Percentiles rank a stretch among this genome's conserved stretches.
These are phyloP conservation scores for Melanotaenia pygmaea DNA, from an alignment of 2,797 vertebrate genomes.

Conservation along the genomic window DNA sequence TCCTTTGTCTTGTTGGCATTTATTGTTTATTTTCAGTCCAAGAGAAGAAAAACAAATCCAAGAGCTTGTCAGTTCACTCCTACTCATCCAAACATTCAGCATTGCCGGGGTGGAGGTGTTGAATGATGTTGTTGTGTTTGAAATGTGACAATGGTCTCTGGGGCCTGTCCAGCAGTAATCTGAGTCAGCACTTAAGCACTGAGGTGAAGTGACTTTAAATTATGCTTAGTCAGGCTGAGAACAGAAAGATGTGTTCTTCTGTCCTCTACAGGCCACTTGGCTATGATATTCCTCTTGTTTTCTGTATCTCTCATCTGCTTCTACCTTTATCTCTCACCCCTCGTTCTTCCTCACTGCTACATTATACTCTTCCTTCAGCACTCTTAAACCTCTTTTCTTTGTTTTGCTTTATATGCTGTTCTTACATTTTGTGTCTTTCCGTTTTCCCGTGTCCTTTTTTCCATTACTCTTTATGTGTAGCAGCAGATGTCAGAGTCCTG, in stretches of 20 bases:
- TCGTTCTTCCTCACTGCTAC: background rate
- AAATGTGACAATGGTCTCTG: conserved; percentile 18
- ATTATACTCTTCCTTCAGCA: background rate
- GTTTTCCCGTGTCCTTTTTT: background rate
- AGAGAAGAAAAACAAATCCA: background rate
- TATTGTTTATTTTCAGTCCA: background rate
- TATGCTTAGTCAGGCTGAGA: conserved; percentile 59
- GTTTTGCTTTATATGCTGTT: background rate
- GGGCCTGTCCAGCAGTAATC: conserved; percentile 29
- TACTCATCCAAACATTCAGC: background rate
- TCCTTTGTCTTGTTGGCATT: background rate
- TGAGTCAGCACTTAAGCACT: conserved; percentile 54
- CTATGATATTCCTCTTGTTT: conserved; percentile 8
- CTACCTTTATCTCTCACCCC: background rate
- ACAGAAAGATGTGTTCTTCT: conserved; percentile 23
- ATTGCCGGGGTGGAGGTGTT: conserved; percentile 1
- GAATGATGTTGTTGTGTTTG: conserved; percentile 20
- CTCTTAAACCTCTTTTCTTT: background rate
- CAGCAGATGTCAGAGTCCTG: conserved; percentile 64
- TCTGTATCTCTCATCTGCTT: background rate
- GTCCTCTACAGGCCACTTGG: conserved; percentile 21
- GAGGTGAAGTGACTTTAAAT: conserved; percentile 42
- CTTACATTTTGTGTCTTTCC: background rate
- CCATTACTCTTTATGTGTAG: conserved; percentile 16
- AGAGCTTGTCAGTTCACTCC: background rate